These are phyloP conservation scores for Hypomesus transpacificus DNA, from an alignment of 2,113 vertebrate species.

Conservation along the genomic window DNA sequence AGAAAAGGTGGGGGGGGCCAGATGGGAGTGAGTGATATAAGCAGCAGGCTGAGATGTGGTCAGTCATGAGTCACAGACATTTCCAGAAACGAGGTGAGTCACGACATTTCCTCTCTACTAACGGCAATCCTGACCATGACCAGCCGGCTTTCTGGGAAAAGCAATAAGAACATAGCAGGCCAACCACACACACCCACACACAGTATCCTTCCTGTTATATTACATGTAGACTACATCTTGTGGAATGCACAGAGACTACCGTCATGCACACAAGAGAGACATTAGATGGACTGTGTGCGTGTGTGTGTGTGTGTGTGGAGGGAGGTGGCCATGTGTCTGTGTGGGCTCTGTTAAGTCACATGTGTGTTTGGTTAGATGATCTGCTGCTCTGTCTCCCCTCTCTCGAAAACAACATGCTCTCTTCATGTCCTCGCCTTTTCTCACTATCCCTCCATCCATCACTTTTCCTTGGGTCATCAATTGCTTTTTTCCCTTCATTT, in stretches of 20 bases:
- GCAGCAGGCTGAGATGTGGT: conserved; percentile 43
- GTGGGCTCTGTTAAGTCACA: conserved; percentile 28
- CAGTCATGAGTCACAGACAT: conserved; percentile 65
- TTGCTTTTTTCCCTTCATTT: conserved; percentile 51
- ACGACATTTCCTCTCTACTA: conserved; percentile 59
- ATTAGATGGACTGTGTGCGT: not conserved
- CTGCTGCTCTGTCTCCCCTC: conserved; percentile 25
- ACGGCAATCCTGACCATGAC: conserved; percentile 8
- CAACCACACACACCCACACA: not conserved
- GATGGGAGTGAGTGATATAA: conserved; percentile 4
- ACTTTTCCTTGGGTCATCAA: conserved; percentile 43
- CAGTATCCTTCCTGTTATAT: not conserved
- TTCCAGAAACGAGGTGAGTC: conserved; percentile 66
- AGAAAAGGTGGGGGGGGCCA: conserved; percentile 8
- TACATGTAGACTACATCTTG: not conserved
- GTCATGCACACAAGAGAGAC: not conserved
- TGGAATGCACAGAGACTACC: not conserved
- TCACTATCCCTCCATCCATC: conserved; percentile 55
- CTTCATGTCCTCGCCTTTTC: too few species aligned
- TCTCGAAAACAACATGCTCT: conserved; percentile 35
- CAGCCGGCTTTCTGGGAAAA: conserved; percentile 65
- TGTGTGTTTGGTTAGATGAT: conserved; percentile 52
- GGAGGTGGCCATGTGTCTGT: not conserved
- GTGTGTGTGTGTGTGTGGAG: not conserved
- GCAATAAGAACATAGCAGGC: conserved; percentile 45